Percentiles rank a stretch among this genome's conserved stretches.
Evolutionary conservation across 1,140 invertebrate genomes (phyloP).

Genomic region (Caenorhabditis tropicalis): DNA sequence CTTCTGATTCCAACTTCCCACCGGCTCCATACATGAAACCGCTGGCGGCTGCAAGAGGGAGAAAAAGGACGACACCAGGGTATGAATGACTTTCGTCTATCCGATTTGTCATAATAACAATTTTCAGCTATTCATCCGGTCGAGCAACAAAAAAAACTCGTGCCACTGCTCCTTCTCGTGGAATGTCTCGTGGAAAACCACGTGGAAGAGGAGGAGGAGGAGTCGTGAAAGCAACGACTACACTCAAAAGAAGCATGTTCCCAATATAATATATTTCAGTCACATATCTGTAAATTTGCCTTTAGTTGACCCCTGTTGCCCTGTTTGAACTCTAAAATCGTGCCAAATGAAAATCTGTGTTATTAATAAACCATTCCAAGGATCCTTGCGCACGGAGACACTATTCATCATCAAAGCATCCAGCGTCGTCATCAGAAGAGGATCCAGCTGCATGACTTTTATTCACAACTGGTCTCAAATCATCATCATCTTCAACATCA

Average conservation of each 20-base stretch:
- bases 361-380: no score
- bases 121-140: not conserved
- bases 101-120: no score
- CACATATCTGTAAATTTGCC: not conserved
- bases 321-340: no score
- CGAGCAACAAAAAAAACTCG: not conserved
- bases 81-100: not conserved
- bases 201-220: not conserved
- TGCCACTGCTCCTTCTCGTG: not conserved
- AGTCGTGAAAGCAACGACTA: not conserved
- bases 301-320: no score
- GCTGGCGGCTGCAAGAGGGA: not conserved
- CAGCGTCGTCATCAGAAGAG: no score
- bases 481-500: no score
- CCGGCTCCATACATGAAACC: conserved; percentile 2
- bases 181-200: not conserved
- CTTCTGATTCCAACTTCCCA: not conserved
- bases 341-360: no score
- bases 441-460: no score
- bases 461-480: no score
- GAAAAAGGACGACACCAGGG: not conserved
- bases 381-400: no score
- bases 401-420: no score
- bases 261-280: not conserved
- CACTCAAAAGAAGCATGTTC: not conserved